These are phyloP conservation scores for Drosophila falleni DNA, from an alignment of 2,888 invertebrate species.

Conservation along the genomic window DNA sequence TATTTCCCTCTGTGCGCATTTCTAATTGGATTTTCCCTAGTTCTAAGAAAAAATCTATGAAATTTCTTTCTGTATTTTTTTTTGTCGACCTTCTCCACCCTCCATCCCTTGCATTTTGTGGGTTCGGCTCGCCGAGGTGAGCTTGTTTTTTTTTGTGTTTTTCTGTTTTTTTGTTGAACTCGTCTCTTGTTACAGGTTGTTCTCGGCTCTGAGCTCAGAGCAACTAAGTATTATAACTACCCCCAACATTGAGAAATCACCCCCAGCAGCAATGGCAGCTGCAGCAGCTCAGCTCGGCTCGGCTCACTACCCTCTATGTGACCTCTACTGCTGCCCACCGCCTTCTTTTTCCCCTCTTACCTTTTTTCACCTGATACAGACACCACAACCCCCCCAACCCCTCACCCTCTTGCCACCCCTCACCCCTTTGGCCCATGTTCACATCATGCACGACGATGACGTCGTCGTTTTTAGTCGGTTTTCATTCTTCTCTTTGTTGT, in stretches of 20 bases:
- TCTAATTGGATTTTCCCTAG: slow-evolving; percentile 84
- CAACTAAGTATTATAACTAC: slow-evolving; percentile 33
- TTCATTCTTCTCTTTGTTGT: slow-evolving; percentile 27
- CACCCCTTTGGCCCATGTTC: slow-evolving; percentile 30
- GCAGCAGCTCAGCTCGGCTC: slow-evolving; percentile 31
- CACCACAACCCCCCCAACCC: slow-evolving; percentile 3
- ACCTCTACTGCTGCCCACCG: slow-evolving; percentile 58
- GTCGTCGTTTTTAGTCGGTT: slow-evolving; percentile 58
- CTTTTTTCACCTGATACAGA: slow-evolving; percentile 44
- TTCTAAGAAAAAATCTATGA: slow-evolving; percentile 84
- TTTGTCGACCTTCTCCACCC: slow-evolving; percentile 57
- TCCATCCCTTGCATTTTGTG: slow-evolving; percentile 6
- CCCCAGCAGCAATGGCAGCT: slow-evolving; percentile 45
- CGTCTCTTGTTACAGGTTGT: slow-evolving; percentile 26
- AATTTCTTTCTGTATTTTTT: slow-evolving; percentile 58
- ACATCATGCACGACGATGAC: slow-evolving; percentile 65
- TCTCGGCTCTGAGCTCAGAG: slow-evolving; percentile 23
- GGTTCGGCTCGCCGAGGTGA: slow-evolving; percentile 29
- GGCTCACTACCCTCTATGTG: slow-evolving; percentile 68
- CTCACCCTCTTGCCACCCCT: not conserved
- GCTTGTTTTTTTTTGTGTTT: not conserved
- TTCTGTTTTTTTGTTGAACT: slow-evolving; percentile 14
- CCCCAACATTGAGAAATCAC: slow-evolving; percentile 48
- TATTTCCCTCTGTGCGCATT: slow-evolving; percentile 79
- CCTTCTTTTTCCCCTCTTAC: slow-evolving; percentile 14